Evolutionary conservation across 2,797 vertebrate species (phyloP).

Genomic region (Rhincodon typus): DNA sequence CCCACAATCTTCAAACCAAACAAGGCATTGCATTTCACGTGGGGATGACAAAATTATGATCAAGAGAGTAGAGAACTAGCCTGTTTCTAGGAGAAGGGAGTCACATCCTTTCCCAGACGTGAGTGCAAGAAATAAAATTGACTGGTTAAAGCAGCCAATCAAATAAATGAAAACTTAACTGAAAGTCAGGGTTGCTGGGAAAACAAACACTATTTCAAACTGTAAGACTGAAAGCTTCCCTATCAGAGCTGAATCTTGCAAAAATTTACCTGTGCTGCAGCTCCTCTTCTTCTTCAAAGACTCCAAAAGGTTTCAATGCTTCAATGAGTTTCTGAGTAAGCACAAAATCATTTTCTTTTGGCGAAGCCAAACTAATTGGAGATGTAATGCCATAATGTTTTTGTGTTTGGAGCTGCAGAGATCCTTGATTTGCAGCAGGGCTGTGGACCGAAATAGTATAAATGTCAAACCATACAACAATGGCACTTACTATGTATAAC

Average conservation of each 20-base stretch:
- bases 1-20: neutral
- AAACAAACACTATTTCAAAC: neutral
- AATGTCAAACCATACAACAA: neutral
- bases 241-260: neutral
- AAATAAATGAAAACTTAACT: neutral
- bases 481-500: neutral
- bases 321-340: conserved; percentile 71
- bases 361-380: conserved; percentile 75
- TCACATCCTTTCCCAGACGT: neutral
- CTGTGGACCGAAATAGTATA: conserved; percentile 48
- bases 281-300: conserved; percentile 77
- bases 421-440: conserved; percentile 66
- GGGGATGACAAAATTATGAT: neutral
- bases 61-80: neutral
- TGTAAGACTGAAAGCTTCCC: neutral
- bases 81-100: neutral
- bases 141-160: neutral
- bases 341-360: conserved; percentile 71
- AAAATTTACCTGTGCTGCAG: conserved; percentile 70
- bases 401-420: conserved; percentile 54
- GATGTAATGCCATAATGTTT: conserved; percentile 82
- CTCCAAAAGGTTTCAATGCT: conserved; percentile 69
- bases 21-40: neutral
- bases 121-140: neutral
- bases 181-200: neutral